Base-by-base conservation (phyloP, 2,797 vertebrate genomes). In the Phoebastria nigripes region DNA sequence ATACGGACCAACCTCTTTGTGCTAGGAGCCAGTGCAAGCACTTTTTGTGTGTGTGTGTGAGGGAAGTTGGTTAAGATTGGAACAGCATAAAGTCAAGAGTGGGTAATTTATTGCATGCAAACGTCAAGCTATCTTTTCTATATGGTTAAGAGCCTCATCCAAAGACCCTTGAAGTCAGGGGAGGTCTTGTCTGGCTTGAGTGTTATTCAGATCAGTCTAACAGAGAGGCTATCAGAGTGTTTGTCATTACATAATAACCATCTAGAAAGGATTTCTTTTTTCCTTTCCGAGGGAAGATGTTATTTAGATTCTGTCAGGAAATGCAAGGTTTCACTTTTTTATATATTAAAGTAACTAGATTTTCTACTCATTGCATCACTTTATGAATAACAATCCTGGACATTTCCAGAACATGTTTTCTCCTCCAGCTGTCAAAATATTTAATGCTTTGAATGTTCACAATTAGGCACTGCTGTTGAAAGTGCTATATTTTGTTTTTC, bases 391-490 rank as follows among this genome's bases (percentile, higher is more conserved):
- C 89, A 94, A 47, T 82, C 88, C 95, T 89, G 93, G 85, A 94
- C 77, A 28, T 92, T 94, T 95, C 78, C 93, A 90, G 94, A 93
- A 92, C 69, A 31, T 26, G 15, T 89, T 93, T 96, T 91, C 65
- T 95, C 51, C 84, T 71, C 87, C 72, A 85, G 63, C 76, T 96
- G 92, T 93, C 94, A 95, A 91, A 96, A 93, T 92, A 95, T 76
- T 96, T 89, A 96, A 95, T 76, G 18, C 58, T 92, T 80, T 80
- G 78, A 80, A 71, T 92, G 83, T 83, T 87, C 59, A 71, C 84
- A 96, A 95, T 96, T 96, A 94, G 62, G 54, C 90, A 87, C 18
- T 89, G 49, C 62, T 86, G 46, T 72, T 91, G 69, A 76, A 94
- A 92, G 51, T 72, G 58, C 31, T 87, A 67, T 31, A 7, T 85